phyloP scores from a whole-genome alignment of 2,113 vertebrate species.

The Scophthalmus maximus region DNA sequence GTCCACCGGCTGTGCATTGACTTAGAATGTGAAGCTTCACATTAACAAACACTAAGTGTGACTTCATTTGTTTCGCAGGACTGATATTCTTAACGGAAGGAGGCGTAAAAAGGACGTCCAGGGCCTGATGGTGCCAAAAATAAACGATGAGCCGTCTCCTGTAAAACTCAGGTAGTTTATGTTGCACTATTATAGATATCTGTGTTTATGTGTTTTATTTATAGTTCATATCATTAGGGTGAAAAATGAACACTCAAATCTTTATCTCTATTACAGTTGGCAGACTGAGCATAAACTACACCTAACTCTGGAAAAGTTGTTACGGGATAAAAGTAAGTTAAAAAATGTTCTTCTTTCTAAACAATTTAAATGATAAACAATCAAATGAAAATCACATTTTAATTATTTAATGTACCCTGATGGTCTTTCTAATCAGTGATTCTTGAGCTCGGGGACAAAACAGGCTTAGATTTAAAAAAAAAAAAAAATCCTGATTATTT shows the following conservation, averaged over 20 bases:
- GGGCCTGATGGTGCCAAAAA: slow-evolving; percentile 38
- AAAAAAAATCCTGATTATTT: too few relatives aligned
- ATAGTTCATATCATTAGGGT: too few relatives aligned
- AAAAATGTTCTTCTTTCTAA: background rate
- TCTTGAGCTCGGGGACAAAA: too few relatives aligned
- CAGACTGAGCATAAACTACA: slow-evolving; percentile 35
- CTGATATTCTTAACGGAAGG: slow-evolving; percentile 56
- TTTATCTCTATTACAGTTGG: slow-evolving; percentile 40
- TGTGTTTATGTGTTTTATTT: too few relatives aligned
- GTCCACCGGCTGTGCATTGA: background rate
- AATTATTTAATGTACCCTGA: background rate
- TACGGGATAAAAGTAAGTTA: slow-evolving; percentile 74
- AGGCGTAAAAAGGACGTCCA: slow-evolving; percentile 53
- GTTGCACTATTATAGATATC: background rate
- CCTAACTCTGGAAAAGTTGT: slow-evolving; percentile 58
- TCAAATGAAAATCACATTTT: too few relatives aligned
- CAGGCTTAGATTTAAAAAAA: too few relatives aligned
- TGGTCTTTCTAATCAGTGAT: too few relatives aligned
- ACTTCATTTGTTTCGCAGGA: slow-evolving; percentile 37
- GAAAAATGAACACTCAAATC: background rate
- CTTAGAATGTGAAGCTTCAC: background rate
- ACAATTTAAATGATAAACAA: background rate
- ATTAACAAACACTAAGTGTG: background rate
- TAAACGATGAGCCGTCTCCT: slow-evolving; percentile 25
- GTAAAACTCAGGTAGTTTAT: slow-evolving; percentile 49